Evolutionary conservation across 2,797 vertebrate genomes (phyloP).

Genomic region (Tiaroga cobitis): DNA sequence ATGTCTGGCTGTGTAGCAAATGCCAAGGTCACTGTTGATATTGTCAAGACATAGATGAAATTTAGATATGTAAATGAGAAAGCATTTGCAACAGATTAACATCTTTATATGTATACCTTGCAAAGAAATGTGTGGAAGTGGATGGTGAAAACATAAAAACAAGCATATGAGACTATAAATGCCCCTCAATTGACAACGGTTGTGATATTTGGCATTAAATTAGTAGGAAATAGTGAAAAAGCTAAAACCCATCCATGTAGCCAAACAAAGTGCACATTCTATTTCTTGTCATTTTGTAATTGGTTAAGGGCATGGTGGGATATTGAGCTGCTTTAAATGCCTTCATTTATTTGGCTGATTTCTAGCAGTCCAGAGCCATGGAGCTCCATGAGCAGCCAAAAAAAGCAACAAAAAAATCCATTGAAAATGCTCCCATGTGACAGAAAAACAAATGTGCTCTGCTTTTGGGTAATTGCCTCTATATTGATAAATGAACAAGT

Average conservation of each 20-base stretch:
- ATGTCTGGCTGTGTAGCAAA: constrained; percentile 1
- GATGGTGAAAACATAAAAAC: background rate
- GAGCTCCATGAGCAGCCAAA: constrained; percentile 21
- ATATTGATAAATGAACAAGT: constrained; percentile 56
- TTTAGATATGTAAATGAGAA: background rate
- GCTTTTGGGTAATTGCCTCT: constrained; percentile 56
- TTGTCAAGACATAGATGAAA: constrained; percentile 8
- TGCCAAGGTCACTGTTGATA: constrained; percentile 15
- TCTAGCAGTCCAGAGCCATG: constrained; percentile 30
- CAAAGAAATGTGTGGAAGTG: constrained; percentile 9
- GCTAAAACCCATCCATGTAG: constrained; percentile 4
- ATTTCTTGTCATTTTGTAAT: constrained; percentile 47
- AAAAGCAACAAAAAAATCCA: background rate
- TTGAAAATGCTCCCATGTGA: constrained; percentile 40
- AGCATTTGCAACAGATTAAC: background rate
- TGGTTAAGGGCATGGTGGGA: constrained; percentile 48
- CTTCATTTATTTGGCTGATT: constrained; percentile 59
- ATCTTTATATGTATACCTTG: background rate
- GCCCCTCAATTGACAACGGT: background rate
- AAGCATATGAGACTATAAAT: background rate
- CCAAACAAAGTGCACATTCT: constrained; percentile 31
- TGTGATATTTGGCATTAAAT: background rate
- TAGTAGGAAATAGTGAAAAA: constrained; percentile 1
- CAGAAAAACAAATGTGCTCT: constrained; percentile 58
- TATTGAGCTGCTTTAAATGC: constrained; percentile 60